Evolutionary conservation across 2,113 vertebrate species (phyloP), one percentile per base, ranked within the genome.

Genomic region (Strix aluco): DNA sequence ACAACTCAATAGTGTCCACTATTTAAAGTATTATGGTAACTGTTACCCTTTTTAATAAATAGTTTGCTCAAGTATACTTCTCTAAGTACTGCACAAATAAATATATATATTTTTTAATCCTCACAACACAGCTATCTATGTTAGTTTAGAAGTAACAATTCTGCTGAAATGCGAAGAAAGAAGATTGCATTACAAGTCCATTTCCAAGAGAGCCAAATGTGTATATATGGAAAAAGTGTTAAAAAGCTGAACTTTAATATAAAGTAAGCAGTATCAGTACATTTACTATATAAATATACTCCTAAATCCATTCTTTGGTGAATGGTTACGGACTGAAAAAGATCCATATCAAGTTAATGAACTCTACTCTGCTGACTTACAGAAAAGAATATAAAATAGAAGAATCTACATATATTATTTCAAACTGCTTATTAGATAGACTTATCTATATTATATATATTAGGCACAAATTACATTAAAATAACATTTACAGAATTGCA

Each of bases 291-390:
- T 70, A 97, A 97, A 98, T 95, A 95, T 42, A 82, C 59, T 88
- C 34, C 88, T 96, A 96, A 97, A 92, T 86, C 92, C 83, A 86
- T 75, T 94, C 70, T 89, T 94, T 75, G 47, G 69, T 94, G 92
- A 97, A 97, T 93, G 66, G 85, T 94, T 97, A 97, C 91, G 95
- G 88, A 80, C 92, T 80, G 75, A 93, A 92, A 97, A 87, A 95
- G 94, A 97, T 97, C 69, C 94, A 30, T 97, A 97, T 97, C 97
- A 95, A 96, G 73, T 97, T 97, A 98, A 98, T 98, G 96, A 98
- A 96, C 93, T 97, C 94, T 65, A 59, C 80, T 96, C 79, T 96
- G 88, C 97, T 96, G 96, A 97, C 71, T 79, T 90, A 82, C 81
- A 92, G 90, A 95, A 87, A 97, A 96, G 95, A 95, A 84, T 96